Base-by-base conservation (phyloP, 2,113 vertebrate genomes). In the Origma solitaria region DNA sequence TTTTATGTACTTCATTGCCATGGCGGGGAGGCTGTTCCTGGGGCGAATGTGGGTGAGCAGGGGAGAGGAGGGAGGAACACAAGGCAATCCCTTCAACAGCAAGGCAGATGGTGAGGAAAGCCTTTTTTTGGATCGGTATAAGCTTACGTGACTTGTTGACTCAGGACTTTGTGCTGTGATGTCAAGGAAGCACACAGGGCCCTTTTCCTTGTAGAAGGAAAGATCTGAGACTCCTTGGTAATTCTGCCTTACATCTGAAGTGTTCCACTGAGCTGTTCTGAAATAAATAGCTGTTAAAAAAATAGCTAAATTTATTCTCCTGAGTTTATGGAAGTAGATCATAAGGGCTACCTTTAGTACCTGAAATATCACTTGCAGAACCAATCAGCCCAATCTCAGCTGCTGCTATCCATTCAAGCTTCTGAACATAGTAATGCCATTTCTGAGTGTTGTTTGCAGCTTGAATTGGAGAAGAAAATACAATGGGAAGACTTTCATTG, bases 41-140 rank as follows among this genome's bases (percentile, higher is more conserved):
- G 25, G 25, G 15, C 61, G 35, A 81, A 33, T 31, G 50, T 21
- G 42, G 30, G 42, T 61, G 65, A n/a, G 7, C 0, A 0, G 11
- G 33, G 28, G 9, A 54, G 27, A 56, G 22, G 8, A 68, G 9
- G 24, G 7, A 15, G 1, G 1, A 7, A 22, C 1, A 81, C 27
- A 58, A 87, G 50, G 38, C 23, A 76, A 13, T 64, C 3, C 0
- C 73, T 85, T 94, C 61, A 61, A 45, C 18, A 75, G 62, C 58
- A 62, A 82, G 49, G 70, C 57, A 93, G 61, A 61, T 88, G 85
- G 65, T 38, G 37, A 80, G 50, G n/a, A 53, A 66, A 81, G 38
- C 19, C 38, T 19, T 69, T 31, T 77, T 81, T 71, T 35, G 11
- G 22, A 20, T 3, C 5, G 2, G 3, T 80, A 18, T 42, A 30